A percentile compares a stretch with the other conserved stretches of the same genome.
These are phyloP conservation scores for Eilema sororculum DNA, from an alignment of 2,888 invertebrate genomes.

Conservation along the genomic window DNA sequence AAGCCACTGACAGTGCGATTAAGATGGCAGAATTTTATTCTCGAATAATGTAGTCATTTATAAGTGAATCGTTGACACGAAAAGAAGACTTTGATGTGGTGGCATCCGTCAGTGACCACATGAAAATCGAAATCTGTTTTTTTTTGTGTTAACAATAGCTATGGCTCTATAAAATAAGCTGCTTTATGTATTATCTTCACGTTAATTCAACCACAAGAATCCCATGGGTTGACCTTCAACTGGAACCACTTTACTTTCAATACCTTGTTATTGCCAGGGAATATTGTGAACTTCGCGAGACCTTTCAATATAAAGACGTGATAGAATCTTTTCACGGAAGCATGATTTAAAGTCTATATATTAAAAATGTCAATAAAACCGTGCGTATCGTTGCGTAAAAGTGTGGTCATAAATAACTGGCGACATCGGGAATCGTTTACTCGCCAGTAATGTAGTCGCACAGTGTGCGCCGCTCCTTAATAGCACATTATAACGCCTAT, in stretches of 20 bases:
- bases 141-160: not conserved
- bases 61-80: too few relatives aligned
- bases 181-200: not conserved
- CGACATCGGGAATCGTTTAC: conserved; percentile 55
- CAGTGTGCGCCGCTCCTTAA: conserved; percentile 67
- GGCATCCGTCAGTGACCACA: not conserved
- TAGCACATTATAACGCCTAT: conserved; percentile 73
- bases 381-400: conserved; percentile 62
- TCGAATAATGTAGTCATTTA: too few relatives aligned
- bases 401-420: conserved; percentile 69
- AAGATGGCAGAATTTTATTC: too few relatives aligned
- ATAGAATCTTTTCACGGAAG: conserved; percentile 15
- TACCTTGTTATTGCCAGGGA: not conserved
- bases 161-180: not conserved
- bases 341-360: conserved; percentile 26
- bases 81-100: not conserved
- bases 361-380: conserved; percentile 43
- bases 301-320: not conserved
- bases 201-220: not conserved
- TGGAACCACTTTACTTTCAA: not conserved
- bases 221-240: not conserved
- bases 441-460: conserved; percentile 60
- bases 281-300: not conserved
- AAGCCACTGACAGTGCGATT: too few relatives aligned
- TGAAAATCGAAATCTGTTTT: too few relatives aligned